These are phyloP conservation scores for Mystacides longicornis DNA, from an alignment of 2,888 invertebrate genomes.

Conservation along the genomic window DNA sequence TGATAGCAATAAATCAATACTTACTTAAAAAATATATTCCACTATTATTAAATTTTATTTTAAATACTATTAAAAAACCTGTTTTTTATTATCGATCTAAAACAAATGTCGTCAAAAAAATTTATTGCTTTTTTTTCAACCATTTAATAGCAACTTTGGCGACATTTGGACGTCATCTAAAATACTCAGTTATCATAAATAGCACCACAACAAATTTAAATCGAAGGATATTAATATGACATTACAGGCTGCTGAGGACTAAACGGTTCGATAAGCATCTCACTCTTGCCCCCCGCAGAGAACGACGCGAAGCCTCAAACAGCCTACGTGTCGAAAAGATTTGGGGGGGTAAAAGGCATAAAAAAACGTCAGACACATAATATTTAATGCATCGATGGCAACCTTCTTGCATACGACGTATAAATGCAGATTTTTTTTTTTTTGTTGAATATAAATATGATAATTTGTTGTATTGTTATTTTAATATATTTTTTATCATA, in stretches of 20 bases:
- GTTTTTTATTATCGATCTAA: too few species aligned
- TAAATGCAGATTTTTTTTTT: conserved; percentile 1
- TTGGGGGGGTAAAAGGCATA: not conserved
- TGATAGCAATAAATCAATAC: too few species aligned
- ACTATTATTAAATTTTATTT: too few species aligned
- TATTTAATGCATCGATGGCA: conserved; percentile 11
- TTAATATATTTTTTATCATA: not conserved
- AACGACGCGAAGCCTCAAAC: not conserved
- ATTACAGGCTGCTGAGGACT: conserved; percentile 21
- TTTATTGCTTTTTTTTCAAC: too few species aligned
- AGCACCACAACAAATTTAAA: not conserved
- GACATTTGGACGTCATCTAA: conserved; percentile 7
- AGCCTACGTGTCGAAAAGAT: conserved; percentile 10
- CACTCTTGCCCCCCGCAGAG: conserved; percentile 9
- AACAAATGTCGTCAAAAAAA: too few species aligned
- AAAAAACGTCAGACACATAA: conserved; percentile 6
- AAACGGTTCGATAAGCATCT: conserved; percentile 22
- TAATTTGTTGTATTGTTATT: not conserved
- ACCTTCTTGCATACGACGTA: not conserved
- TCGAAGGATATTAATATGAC: conserved; percentile 14
- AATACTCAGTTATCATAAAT: not conserved
- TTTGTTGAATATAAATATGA: not conserved
- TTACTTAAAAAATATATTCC: too few species aligned
- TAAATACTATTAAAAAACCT: too few species aligned
- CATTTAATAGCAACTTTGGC: not conserved